Percentiles rank a stretch among this genome's conserved stretches.
These are phyloP conservation scores for Fragum sueziense DNA, from an alignment of 2,888 invertebrate species.

Conservation along the genomic window DNA sequence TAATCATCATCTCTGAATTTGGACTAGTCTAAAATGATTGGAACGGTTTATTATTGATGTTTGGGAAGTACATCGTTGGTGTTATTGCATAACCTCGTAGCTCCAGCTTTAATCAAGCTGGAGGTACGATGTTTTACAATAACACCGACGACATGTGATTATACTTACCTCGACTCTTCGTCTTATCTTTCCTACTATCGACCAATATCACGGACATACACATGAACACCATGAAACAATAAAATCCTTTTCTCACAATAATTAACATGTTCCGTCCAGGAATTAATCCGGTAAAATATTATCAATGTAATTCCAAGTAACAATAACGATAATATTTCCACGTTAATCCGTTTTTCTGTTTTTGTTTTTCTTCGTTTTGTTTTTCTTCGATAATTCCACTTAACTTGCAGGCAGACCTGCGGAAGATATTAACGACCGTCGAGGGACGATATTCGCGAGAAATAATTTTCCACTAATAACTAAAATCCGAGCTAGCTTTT, in stretches of 20 bases:
- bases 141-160: too few relatives aligned
- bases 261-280: neutral
- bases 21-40: too few relatives aligned
- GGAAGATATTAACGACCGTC: conserved; percentile 15
- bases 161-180: neutral
- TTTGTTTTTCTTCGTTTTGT: neutral
- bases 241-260: neutral
- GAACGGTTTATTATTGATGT: too few relatives aligned
- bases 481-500: conserved; percentile 21
- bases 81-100: too few relatives aligned
- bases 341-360: too few relatives aligned
- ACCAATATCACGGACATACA: neutral
- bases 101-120: too few relatives aligned
- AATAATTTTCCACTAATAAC: conserved; percentile 26
- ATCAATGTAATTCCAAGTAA: too few relatives aligned
- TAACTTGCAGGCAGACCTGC: conserved; percentile 9
- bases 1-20: too few relatives aligned
- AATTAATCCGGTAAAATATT: neutral
- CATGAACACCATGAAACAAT: neutral
- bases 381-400: neutral
- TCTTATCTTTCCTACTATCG: neutral
- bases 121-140: too few relatives aligned
- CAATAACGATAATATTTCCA: too few relatives aligned
- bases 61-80: too few relatives aligned
- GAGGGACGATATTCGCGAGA: conserved; percentile 4